Base-by-base conservation (phyloP, 2,888 invertebrate genomes). In the Erebia palarica region DNA sequence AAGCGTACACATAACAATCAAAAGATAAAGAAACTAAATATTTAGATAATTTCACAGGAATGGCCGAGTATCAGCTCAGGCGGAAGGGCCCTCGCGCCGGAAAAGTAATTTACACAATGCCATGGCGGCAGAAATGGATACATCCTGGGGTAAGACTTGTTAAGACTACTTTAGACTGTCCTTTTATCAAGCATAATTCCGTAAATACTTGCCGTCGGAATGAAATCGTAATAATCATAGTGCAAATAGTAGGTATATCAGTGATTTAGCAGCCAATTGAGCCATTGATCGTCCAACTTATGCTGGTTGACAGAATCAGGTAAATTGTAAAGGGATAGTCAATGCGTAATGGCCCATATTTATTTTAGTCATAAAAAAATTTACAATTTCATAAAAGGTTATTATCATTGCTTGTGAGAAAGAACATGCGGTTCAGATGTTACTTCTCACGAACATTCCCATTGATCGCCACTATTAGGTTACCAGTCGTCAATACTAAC, bases 51-150 rank as follows among this genome's bases (percentile, higher is more conserved):
- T 74, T 65, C 59, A 44, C 83, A 93, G 93, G 90, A 93, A 93
- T 91, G 92, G 92, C 75, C 86, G 90, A 72, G 79, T 90, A 70
- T 92, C 93, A 76, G 85, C 93, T 65, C 95, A 95, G 84, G 94
- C 95, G 76, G 93, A 92, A 78, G 96, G 96, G 71, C 96, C 96
- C 18, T 95, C 95, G 71, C 93, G 96, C 79, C 95, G 96, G 76
- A 96, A 96, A 84, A 96, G 96, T 84, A 96, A 96, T 81, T 90
- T 96, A 68, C 95, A 96, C 82, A 95, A 95, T 84, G 91, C 94
- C 75, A 89, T 92, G 91, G 88, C 91, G 58, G 85, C 90, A 72
- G 92, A 93, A 76, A 88, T 91, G 84, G 92, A 93, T 77, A 80
- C 86, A 61, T 92, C 92, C 21, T 93, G 92, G 92, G 92, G 92